Percentiles rank a stretch among this genome's conserved stretches.
Conservation (phyloP, 2,888 invertebrate species). For the Megalurothrips usitatus region DNA sequence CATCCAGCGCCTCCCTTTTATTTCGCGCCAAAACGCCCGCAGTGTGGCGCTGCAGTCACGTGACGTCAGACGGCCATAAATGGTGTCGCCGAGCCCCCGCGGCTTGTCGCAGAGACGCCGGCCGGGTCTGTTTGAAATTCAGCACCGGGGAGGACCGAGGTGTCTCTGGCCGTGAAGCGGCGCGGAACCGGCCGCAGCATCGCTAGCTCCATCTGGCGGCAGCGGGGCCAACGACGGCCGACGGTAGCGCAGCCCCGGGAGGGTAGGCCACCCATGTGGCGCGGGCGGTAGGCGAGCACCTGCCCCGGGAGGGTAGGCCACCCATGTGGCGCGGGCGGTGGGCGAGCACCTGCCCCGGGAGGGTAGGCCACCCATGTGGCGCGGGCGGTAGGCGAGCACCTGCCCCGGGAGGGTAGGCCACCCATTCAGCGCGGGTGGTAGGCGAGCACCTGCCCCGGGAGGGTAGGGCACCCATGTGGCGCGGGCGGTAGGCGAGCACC, state of each 20-base stretch:
- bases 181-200: neutral
- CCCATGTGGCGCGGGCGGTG: neutral
- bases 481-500: no score
- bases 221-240: neutral
- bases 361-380: neutral
- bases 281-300: neutral
- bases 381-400: neutral
- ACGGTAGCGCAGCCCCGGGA: neutral
- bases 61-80: no score
- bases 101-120: neutral
- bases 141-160: neutral
- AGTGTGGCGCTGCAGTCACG: no score
- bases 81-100: neutral
- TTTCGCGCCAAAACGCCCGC: no score
- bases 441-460: neutral
- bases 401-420: neutral
- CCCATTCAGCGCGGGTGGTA: neutral
- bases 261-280: neutral
- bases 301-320: neutral
- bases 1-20: no score
- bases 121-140: neutral
- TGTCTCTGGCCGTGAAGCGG: neutral
- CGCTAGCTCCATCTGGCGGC: neutral
- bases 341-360: neutral
- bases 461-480: neutral